These are phyloP conservation scores for Trialeurodes vaporariorum DNA, from an alignment of 1,140 invertebrate genomes.

Conservation along the genomic window DNA sequence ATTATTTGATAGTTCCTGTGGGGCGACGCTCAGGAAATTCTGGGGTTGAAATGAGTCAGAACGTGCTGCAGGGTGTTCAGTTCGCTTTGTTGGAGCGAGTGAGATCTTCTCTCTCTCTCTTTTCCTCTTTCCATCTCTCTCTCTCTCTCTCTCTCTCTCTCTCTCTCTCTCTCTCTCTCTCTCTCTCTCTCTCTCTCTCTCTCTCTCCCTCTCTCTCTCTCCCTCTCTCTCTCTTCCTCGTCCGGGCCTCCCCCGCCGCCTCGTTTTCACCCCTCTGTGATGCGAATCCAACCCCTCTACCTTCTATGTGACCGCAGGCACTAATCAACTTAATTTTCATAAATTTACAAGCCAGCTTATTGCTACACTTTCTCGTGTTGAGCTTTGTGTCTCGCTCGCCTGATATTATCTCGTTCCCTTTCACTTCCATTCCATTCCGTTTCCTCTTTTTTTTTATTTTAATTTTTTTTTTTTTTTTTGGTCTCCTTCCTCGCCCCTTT, in stretches of 20 bases:
- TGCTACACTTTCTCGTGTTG: too few species aligned
- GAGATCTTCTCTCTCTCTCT: not conserved
- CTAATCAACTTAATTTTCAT: conserved; percentile 1
- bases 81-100: not conserved
- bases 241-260: too few species aligned
- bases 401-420: too few species aligned
- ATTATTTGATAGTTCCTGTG: not conserved
- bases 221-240: not conserved
- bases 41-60: not conserved
- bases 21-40: not conserved
- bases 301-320: not conserved
- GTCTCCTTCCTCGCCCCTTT: too few species aligned
- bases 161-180: not conserved
- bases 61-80: not conserved
- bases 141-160: not conserved
- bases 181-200: too few species aligned
- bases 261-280: too few species aligned
- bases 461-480: too few species aligned
- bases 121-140: not conserved
- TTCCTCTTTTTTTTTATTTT: too few species aligned
- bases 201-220: not conserved
- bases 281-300: not conserved
- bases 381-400: too few species aligned
- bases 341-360: not conserved
- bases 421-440: too few species aligned